Percentiles rank a stretch among this genome's conserved stretches.
Conservation (phyloP, 2,113 vertebrate genomes). For the Alligator sinensis region DNA sequence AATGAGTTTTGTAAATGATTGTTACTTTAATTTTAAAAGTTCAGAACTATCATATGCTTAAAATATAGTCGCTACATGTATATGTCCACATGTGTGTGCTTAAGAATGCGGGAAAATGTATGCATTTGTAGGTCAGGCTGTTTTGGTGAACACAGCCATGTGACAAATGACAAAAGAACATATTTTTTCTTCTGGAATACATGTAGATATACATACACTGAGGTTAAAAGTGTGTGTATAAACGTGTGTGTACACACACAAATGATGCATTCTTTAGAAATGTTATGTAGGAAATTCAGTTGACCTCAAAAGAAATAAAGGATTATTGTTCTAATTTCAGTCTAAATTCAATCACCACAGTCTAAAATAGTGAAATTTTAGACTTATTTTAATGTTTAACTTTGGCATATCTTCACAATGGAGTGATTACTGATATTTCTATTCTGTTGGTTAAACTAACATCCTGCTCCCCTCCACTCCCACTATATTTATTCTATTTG, state of each 20-base stretch:
- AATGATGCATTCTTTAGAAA: neutral
- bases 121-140: neutral
- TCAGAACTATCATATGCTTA: neutral
- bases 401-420: neutral
- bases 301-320: neutral
- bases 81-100: neutral
- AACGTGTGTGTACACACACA: too few species aligned
- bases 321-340: neutral
- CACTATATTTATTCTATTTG: neutral
- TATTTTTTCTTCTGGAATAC: too few species aligned
- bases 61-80: neutral
- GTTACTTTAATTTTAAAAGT: neutral
- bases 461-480: neutral
- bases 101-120: neutral
- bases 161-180: neutral
- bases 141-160: neutral
- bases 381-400: neutral
- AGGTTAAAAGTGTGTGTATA: too few species aligned
- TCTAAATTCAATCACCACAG: neutral
- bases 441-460: neutral
- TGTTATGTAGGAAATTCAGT: neutral
- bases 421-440: neutral
- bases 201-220: too few species aligned
- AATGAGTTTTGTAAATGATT: neutral
- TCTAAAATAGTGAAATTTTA: neutral